Evolutionary conservation across 2,888 invertebrate species (phyloP).

Genomic region (Amiota minor): DNA sequence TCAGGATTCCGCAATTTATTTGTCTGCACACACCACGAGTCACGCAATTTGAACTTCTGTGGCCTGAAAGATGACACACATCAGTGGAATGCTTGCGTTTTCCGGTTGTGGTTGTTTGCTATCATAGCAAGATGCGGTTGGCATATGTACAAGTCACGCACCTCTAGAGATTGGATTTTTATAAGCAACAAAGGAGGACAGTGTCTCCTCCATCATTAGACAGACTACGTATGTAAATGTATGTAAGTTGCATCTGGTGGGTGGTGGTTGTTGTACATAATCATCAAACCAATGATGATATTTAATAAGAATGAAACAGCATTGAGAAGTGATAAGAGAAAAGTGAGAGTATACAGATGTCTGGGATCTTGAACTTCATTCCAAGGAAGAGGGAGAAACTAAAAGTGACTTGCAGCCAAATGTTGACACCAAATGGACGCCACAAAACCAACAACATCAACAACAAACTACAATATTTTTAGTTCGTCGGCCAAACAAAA

Average conservation of each 20-base stretch:
- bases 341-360: no score
- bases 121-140: background rate
- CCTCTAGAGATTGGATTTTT: slow-evolving; percentile 25
- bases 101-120: slow-evolving; percentile 44
- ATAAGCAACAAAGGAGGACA: slow-evolving; percentile 31
- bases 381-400: background rate
- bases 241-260: no score
- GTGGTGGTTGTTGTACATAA: no score
- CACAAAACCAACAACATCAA: slow-evolving; percentile 35
- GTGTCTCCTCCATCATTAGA: background rate
- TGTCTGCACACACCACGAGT: background rate
- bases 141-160: slow-evolving; percentile 5
- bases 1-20: background rate
- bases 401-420: slow-evolving; percentile 47
- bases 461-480: slow-evolving; percentile 29
- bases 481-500: slow-evolving; percentile 11
- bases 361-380: no score
- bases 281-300: no score
- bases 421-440: slow-evolving; percentile 65
- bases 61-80: slow-evolving; percentile 44
- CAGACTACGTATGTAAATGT: no score
- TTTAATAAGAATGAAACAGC: no score
- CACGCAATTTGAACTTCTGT: background rate
- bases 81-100: slow-evolving; percentile 47
- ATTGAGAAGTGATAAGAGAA: no score